Evolutionary conservation across 2,888 invertebrate species (phyloP).

Genomic region (Blera fallax): DNA sequence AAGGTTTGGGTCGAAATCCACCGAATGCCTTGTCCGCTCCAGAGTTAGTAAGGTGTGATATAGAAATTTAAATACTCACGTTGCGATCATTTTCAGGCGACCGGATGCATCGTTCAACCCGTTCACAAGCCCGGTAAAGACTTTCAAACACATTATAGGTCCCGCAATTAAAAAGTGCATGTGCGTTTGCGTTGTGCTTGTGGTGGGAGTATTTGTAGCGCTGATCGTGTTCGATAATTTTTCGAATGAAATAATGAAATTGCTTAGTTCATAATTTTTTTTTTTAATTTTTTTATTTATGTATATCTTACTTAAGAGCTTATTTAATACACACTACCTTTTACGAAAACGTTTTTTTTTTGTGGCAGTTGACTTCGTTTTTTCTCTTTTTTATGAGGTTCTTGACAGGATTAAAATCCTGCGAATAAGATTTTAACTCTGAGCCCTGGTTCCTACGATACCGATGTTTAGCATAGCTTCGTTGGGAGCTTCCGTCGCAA

Average conservation of each 20-base stretch:
- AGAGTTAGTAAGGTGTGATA: conserved; percentile 82
- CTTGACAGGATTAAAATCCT: too few species aligned
- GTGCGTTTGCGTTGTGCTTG: conserved; percentile 70
- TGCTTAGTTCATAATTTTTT: not conserved
- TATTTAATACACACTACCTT: too few species aligned
- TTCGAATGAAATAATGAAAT: not conserved
- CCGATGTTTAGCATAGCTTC: too few species aligned
- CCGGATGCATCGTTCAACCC: conserved; percentile 86
- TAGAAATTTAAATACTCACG: not conserved
- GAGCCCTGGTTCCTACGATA: too few species aligned
- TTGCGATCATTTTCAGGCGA: conserved; percentile 81
- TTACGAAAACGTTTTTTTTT: too few species aligned
- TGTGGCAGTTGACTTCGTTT: too few species aligned
- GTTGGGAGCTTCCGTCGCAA: too few species aligned
- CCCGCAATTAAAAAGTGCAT: conserved; percentile 73
- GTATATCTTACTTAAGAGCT: not conserved
- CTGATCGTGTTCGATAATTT: conserved; percentile 50
- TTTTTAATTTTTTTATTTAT: conserved; percentile 1
- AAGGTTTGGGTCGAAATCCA: conserved; percentile 85
- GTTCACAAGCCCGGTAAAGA: conserved; percentile 83
- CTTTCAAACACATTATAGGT: conserved; percentile 78
- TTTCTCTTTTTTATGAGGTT: too few species aligned
- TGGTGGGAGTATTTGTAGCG: conserved; percentile 33
- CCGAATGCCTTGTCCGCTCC: conserved; percentile 86
- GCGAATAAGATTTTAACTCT: too few species aligned